Base-by-base conservation (phyloP, 1,140 invertebrate genomes). In the Charaxes varanes region DNA sequence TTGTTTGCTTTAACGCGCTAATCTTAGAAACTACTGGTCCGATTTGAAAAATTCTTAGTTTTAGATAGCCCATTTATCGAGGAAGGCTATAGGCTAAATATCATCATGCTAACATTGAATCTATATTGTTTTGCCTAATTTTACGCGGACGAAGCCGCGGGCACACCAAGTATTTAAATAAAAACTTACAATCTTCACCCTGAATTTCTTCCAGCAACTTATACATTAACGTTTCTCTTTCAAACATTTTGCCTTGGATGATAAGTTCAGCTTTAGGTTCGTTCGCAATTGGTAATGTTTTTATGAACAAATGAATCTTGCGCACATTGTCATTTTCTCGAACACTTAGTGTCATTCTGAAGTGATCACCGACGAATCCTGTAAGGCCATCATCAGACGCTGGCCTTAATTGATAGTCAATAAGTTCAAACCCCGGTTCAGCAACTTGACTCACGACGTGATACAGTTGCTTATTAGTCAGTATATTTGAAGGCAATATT, bases 321-420 rank as follows among this genome's bases (percentile, higher is more conserved):
- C 34, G 46, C 4, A 43, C 17, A 0, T 15, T 12, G 2, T 49
- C 57, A 0, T 11, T 26, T 1, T 50, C 23, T 15, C 40, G 37
- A 2, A 78, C 53, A 8, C 52, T 22, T 0, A 81, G 27, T 0
- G 28, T 45, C 3, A 65, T 31, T 7, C 54, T 56, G 2, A 61
- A 54, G 22, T 81, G 73, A 15, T 78, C 73, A 1, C 63, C 72
- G 0, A 81, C 49, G 41, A 73, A 78, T 2, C 73, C 77, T 0
- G 61, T 35, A 0, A 79, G 16, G 0, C 73, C 76, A 2, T 59
- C 34, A 2, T 61, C 40, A 0, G 37, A 14, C 0, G 65, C 63
- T 2, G 60, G 58, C 7, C 40, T 53, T 2, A 70, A 13, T 2
- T 66, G 52, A 3, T 42, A 37, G 1, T 46, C 41, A 4, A 59